Evolutionary conservation across 1,140 invertebrate species (phyloP).

Genomic region (Aplysia californica): DNA sequence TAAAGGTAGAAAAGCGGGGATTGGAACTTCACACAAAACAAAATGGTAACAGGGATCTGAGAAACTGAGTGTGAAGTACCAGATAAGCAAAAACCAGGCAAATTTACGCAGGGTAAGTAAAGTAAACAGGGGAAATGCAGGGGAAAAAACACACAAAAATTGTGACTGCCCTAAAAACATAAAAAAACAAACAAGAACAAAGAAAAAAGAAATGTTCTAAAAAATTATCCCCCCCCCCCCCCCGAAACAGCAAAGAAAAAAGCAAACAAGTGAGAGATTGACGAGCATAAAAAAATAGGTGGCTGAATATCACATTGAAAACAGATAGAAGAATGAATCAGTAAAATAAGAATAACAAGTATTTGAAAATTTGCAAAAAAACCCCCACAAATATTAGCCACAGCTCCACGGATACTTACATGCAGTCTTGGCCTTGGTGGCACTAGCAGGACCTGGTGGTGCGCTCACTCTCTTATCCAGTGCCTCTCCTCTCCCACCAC

Average conservation of each 20-base stretch:
- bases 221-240: too few relatives aligned
- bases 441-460: too few relatives aligned
- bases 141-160: too few relatives aligned
- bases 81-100: too few relatives aligned
- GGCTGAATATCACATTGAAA: not conserved
- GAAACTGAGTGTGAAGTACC: too few relatives aligned
- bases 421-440: slow-evolving; percentile 10
- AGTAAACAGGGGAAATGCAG: too few relatives aligned
- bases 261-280: not conserved
- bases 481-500: not conserved
- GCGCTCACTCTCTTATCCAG: slow-evolving; percentile 21
- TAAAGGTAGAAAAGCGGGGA: too few relatives aligned
- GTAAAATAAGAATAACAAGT: not conserved
- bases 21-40: too few relatives aligned
- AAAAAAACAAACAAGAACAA: too few relatives aligned
- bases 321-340: not conserved
- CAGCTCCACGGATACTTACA: slow-evolving; percentile 8
- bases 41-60: too few relatives aligned
- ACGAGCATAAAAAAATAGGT: not conserved
- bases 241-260: not conserved
- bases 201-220: too few relatives aligned
- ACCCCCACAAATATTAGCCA: not conserved
- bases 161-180: not conserved
- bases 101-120: too few relatives aligned
- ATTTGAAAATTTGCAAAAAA: not conserved